phyloP scores from a whole-genome alignment of 2,113 vertebrate genomes.

The Cyanistes caeruleus region DNA sequence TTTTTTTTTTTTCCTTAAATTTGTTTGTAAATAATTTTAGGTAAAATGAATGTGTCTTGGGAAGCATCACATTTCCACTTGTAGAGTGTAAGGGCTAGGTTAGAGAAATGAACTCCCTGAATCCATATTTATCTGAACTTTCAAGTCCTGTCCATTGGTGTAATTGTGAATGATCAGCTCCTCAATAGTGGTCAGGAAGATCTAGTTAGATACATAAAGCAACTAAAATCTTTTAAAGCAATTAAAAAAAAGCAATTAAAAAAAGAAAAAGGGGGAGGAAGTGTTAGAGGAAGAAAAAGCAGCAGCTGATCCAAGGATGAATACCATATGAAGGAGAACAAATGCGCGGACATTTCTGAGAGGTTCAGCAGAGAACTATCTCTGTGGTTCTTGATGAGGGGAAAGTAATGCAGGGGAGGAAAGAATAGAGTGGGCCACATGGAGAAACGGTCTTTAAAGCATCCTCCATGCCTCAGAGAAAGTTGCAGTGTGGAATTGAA shows the following conservation, averaged over 20 bases:
- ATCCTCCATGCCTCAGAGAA: not conserved
- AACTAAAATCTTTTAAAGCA: too few relatives aligned
- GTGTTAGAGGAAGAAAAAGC: not conserved
- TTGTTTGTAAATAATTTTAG: not conserved
- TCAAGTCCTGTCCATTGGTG: not conserved
- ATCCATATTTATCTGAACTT: not conserved
- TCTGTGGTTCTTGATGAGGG: not conserved
- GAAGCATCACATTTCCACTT: not conserved
- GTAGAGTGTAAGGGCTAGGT: not conserved
- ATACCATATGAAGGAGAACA: not conserved
- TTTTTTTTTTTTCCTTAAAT: not conserved
- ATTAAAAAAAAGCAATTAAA: not conserved
- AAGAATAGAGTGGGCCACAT: not conserved
- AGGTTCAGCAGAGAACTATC: not conserved
- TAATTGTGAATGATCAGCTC: not conserved
- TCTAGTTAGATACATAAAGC: not conserved
- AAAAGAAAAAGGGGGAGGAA: fast-evolving
- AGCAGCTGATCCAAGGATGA: not conserved
- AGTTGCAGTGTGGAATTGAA: not conserved
- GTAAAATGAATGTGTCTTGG: not conserved
- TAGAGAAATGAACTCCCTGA: not conserved
- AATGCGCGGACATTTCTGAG: not conserved
- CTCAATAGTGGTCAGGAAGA: not conserved
- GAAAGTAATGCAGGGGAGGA: not conserved
- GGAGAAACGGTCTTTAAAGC: not conserved